Base-by-base conservation (phyloP, 2,888 invertebrate species). In the Timandra comae region DNA sequence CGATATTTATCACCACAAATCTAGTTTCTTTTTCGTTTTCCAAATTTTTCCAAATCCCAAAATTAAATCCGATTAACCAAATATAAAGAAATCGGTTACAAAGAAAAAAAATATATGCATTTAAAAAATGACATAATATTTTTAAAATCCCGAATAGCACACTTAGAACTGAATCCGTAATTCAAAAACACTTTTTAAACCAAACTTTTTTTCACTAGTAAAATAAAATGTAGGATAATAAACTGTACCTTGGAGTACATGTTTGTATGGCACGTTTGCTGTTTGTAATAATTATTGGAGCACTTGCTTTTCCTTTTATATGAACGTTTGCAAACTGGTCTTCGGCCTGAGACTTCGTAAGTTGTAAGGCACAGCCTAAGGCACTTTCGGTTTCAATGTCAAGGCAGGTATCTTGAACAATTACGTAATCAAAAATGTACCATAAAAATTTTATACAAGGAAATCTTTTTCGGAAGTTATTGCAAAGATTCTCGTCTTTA, bases 271-370 rank as follows among this genome's bases (percentile, higher is more conserved):
- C 59, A 55, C 52, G 73, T 62, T 65, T 65, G 63, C 52, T 57
- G 60, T 64, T 65, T 67, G 65, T 72, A 73, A 77, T 82, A 72
- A 52, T 63, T 74, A 77, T 71, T 58, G 65, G 62, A 64, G 60
- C 72, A 67, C 50, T 58, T 56, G 61, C 70, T 66, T 66, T 71
- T 67, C 78, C 78, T 81, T 81, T 71, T 84, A 81, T 84, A 84
- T 66, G 46, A 52, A 41, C 51, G 63, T 57, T 49, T 54, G 44
- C 48, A 63, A 72, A 76, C 76, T 63, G 75, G 78, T 77, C 70
- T 68, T 63, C 53, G 54, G 57, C 58, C 55, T 59, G 60, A 52
- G 59, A 52, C 60, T 46, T 33, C 30, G 30, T 44, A 24, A 10
- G 4, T 24, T 10, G 24, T 3, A 10, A 3, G 24, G 11, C 9